Evolutionary conservation across 2,888 invertebrate species (phyloP).

Genomic region (Nezara viridula): DNA sequence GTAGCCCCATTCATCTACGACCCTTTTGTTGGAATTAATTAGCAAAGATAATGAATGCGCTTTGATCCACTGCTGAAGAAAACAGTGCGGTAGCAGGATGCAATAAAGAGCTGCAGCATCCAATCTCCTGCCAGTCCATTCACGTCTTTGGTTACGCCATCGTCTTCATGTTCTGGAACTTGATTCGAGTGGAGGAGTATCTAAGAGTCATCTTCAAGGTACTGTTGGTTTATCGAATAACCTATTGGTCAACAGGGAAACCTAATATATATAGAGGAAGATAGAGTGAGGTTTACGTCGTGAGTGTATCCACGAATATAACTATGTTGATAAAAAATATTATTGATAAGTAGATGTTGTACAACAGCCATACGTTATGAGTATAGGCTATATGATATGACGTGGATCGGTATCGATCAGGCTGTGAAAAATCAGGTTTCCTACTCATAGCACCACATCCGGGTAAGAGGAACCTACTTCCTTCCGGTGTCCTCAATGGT

Average conservation of each 20-base stretch:
- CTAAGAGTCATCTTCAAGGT: background rate
- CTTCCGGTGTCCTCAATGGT: slow-evolving; percentile 10
- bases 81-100: background rate
- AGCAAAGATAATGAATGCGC: background rate
- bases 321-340: background rate
- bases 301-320: background rate
- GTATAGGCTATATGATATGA: background rate
- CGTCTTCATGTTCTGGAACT: background rate
- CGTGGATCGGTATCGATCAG: background rate
- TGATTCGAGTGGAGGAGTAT: background rate
- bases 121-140: background rate
- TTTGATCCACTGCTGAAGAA: background rate
- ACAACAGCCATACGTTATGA: background rate
- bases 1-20: background rate
- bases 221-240: background rate
- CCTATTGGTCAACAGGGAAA: too few relatives aligned
- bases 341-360: background rate
- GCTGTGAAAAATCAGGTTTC: slow-evolving; percentile 36
- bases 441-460: slow-evolving; percentile 19
- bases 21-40: slow-evolving; percentile 1
- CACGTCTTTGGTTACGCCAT: background rate
- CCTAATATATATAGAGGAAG: background rate
- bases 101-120: background rate
- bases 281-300: background rate
- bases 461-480: slow-evolving; percentile 47